These are phyloP conservation scores for Meghimatium bilineatum DNA, from an alignment of 2,888 invertebrate genomes.

Conservation along the genomic window DNA sequence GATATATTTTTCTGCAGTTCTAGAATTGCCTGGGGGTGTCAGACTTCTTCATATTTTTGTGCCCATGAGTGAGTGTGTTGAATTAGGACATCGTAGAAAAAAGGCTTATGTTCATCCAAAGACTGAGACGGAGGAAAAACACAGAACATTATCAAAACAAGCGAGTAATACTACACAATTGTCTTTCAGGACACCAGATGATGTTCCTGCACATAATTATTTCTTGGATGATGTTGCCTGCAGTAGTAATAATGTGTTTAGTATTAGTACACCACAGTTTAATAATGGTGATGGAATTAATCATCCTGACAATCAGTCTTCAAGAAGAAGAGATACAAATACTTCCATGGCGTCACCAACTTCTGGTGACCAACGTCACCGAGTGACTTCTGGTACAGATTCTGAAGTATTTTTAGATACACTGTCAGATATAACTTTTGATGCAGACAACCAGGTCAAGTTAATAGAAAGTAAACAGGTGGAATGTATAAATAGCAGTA, in stretches of 20 bases:
- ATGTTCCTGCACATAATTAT: constrained; percentile 8
- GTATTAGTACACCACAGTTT: neutral
- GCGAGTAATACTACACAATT: neutral
- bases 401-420: constrained; percentile 45
- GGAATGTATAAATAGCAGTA: constrained; percentile 14
- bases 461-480: constrained; percentile 20
- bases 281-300: neutral
- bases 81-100: constrained; percentile 33
- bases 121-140: neutral
- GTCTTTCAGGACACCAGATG: neutral
- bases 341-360: neutral
- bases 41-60: constrained; percentile 88
- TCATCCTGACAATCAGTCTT: neutral
- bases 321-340: neutral
- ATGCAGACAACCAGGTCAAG: neutral
- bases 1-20: constrained; percentile 77
- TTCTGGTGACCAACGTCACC: too few species aligned
- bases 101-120: constrained; percentile 15
- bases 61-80: constrained; percentile 79
- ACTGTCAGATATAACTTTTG: constrained; percentile 26
- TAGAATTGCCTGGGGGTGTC: constrained; percentile 88
- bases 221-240: neutral
- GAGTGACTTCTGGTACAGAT: constrained; percentile 41
- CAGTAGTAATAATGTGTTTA: neutral
- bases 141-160: neutral